A percentile compares a stretch with the other conserved stretches of the same genome.
These are phyloP conservation scores for Stichodactyla mertensii DNA, from an alignment of 64 coral and sea anemone genomes.

Conservation along the genomic window DNA sequence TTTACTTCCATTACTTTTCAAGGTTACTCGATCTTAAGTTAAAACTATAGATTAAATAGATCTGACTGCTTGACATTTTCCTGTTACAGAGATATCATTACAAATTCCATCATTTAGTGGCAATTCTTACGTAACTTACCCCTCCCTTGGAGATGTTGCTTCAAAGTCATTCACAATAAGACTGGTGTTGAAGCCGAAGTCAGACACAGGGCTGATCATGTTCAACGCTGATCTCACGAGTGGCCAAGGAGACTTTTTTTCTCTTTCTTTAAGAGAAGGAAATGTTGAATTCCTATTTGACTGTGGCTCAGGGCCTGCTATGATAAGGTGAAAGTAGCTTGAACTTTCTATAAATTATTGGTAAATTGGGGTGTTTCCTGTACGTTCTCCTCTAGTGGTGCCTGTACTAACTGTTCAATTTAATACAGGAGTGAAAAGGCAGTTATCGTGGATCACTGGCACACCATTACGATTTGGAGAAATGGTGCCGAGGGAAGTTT, in stretches of 20 bases:
- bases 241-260: slow-evolving; percentile 22
- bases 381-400: too few relatives aligned
- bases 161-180: slow-evolving; percentile 17
- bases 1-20: neutral
- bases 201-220: slow-evolving; percentile 14
- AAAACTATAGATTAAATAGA: too few relatives aligned
- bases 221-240: neutral
- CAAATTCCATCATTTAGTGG: slow-evolving; percentile 23
- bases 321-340: neutral
- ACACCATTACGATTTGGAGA: slow-evolving; percentile 18
- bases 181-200: slow-evolving; percentile 12
- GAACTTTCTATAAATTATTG: too few relatives aligned
- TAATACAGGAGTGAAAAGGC: neutral
- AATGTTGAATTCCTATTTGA: slow-evolving; percentile 26
- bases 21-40: too few relatives aligned
- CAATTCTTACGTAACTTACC: slow-evolving; percentile 4
- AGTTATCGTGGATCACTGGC: slow-evolving; percentile 6
- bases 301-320: slow-evolving; percentile 22
- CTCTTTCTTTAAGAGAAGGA: slow-evolving; percentile 19
- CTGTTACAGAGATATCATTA: neutral
- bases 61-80: neutral
- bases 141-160: neutral
- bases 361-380: too few relatives aligned
- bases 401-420: too few relatives aligned
- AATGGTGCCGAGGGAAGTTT: neutral